phyloP scores from a whole-genome alignment of 2,113 vertebrate genomes.

The Symphodus melops region DNA sequence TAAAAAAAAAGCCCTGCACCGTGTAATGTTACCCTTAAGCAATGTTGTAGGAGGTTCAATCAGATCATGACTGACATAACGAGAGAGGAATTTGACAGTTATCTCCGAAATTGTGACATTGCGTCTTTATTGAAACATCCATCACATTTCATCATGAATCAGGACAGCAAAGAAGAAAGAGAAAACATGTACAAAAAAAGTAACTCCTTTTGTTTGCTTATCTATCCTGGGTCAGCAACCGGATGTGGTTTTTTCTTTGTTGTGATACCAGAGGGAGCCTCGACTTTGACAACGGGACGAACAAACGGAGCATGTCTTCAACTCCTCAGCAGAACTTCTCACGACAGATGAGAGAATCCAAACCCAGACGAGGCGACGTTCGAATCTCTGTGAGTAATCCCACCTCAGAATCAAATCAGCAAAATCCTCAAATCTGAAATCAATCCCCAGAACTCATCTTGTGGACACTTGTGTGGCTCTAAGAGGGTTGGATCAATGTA shows the following conservation, averaged over 20 bases:
- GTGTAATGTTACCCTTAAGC: constrained; percentile 65
- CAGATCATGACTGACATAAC: constrained; percentile 62
- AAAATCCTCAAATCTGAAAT: constrained; percentile 60
- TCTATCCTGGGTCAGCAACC: constrained; percentile 31
- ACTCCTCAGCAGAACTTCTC: constrained; percentile 33
- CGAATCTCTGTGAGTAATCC: constrained; percentile 14
- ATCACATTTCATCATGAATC: constrained; percentile 56
- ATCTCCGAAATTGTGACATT: constrained; percentile 47
- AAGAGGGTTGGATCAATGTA: constrained; percentile 48
- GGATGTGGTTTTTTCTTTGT: constrained; percentile 53
- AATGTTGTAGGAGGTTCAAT: constrained; percentile 60
- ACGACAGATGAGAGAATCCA: constrained; percentile 32
- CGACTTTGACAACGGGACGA: constrained; percentile 34
- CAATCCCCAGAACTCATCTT: constrained; percentile 50
- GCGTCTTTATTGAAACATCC: constrained; percentile 67
- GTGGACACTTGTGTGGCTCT: constrained; percentile 50
- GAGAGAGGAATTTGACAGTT: constrained; percentile 40
- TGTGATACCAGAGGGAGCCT: constrained; percentile 25
- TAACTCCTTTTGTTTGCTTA: constrained; percentile 26
- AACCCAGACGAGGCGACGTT: constrained; percentile 47
- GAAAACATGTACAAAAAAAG: constrained; percentile 30
- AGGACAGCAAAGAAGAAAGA: constrained; percentile 37
- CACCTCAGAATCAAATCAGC: constrained; percentile 36
- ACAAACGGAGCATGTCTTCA: constrained; percentile 44
- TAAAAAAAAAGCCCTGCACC: constrained; percentile 23